Conservation (phyloP, 2,797 vertebrate genomes). For the Crocidura indochinensis region DNA sequence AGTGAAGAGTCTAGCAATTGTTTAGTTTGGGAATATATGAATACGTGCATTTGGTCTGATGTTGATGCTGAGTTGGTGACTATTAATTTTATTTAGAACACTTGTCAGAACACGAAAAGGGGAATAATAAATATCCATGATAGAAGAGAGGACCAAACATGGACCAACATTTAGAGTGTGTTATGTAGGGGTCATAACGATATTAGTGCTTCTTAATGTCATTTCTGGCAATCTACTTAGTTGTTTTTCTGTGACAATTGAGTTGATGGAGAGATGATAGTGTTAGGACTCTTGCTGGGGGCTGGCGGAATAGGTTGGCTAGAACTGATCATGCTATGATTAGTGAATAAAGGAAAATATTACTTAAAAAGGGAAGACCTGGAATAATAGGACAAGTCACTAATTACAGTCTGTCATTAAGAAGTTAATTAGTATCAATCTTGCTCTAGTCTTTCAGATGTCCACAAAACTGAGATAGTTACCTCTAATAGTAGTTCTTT, state of each 20-base stretch:
- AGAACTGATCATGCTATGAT: neutral
- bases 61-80: neutral
- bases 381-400: neutral
- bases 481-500: neutral
- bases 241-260: neutral
- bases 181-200: too few relatives aligned
- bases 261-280: neutral
- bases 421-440: neutral
- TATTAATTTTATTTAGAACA: neutral
- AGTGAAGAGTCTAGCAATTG: neutral
- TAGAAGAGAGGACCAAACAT: neutral
- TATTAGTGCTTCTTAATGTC: neutral
- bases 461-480: neutral
- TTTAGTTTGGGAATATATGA: neutral
- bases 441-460: neutral
- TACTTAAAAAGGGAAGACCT: neutral
- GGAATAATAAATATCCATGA: neutral
- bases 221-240: neutral
- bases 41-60: too few relatives aligned
- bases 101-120: neutral
- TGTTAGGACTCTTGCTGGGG: neutral
- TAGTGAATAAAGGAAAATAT: neutral
- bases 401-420: neutral
- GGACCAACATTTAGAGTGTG: neutral
- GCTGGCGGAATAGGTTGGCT: neutral